Percentiles rank a stretch among this genome's conserved stretches.
Evolutionary conservation across 2,888 invertebrate species (phyloP).

Genomic region (Heptascelio sp.): DNA sequence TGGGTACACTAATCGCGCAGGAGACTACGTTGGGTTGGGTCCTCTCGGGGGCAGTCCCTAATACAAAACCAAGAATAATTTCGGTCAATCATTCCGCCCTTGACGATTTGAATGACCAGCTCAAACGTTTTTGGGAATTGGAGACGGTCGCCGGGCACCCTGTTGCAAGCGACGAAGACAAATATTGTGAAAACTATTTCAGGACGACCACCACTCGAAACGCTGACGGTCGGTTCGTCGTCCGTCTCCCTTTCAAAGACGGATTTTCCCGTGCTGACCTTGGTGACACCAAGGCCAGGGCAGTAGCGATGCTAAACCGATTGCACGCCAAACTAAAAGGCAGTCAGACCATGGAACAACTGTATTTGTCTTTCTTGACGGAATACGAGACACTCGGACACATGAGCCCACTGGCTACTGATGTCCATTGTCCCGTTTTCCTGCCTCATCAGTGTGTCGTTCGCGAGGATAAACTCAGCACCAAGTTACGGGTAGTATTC

Average conservation of each 20-base stretch:
- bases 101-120: neutral
- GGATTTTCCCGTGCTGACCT: neutral
- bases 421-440: neutral
- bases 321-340: neutral
- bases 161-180: neutral
- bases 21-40: slow-evolving; percentile 5
- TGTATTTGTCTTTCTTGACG: neutral
- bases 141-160: neutral
- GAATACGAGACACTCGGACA: neutral
- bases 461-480: neutral
- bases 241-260: slow-evolving; percentile 1
- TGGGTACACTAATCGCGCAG: neutral
- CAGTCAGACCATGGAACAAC: neutral
- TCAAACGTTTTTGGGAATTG: slow-evolving; percentile 20
- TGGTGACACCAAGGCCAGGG: neutral
- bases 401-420: neutral
- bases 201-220: neutral
- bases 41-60: neutral
- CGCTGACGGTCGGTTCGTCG: neutral
- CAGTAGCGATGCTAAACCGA: neutral
- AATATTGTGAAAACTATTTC: neutral
- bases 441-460: slow-evolving; percentile 10
- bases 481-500: neutral
- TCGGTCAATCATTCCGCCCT: neutral
- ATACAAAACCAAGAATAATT: neutral